Base-by-base conservation (phyloP, 2,888 invertebrate species). In the Blastobasis adustella region DNA sequence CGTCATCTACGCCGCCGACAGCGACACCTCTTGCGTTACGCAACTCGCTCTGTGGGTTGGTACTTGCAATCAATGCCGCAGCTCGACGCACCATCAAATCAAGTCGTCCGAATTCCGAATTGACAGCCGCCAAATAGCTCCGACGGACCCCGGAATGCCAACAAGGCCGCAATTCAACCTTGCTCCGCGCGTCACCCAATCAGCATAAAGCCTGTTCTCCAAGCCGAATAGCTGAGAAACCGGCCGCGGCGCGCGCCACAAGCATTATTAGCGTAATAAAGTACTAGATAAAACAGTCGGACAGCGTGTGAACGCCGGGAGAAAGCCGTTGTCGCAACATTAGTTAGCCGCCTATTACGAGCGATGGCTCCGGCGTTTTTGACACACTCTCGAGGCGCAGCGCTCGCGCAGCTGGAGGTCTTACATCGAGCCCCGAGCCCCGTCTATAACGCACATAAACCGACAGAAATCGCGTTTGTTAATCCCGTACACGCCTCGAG, bases 251-350 rank as follows among this genome's bases (percentile, higher is more conserved):
- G 71, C 77, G 78, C 73, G 82, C 83, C 81, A 79, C 82, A 77
- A 75, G 77, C 76, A 75, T 81, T 83, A 85, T 82, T 84, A 85
- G 78, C 73, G 79, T 79, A 77, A 85, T 87, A 86, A 87, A 85
- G 72, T 82, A 80, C 80, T 78, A 81, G 85, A 85, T 86, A 85
- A 82, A 84, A 77, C 78, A 73, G 63, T 69, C 73, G 66, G 87
- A 87, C 87, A 86, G 87, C 87, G 87, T 88, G 87, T 82, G 87
- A 88, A 88, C 83, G 78, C 60, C 54, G 61, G 68, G 86, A 80
- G 87, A 87, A 87, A 88, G 87, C 80, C 68, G 78, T 69, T 74
- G 83, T 83, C 77, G 85, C 82, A 81, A 81, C 82, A 76, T 79
- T 73, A 72, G 73, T 72, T 69, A 65, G 69, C 62, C 59, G 71